Evolutionary conservation across 37 sponge, comb jelly and placozoan species (phyloP), one percentile per base, ranked within the genome.

Genomic region (Trichoplax adhaerens): DNA sequence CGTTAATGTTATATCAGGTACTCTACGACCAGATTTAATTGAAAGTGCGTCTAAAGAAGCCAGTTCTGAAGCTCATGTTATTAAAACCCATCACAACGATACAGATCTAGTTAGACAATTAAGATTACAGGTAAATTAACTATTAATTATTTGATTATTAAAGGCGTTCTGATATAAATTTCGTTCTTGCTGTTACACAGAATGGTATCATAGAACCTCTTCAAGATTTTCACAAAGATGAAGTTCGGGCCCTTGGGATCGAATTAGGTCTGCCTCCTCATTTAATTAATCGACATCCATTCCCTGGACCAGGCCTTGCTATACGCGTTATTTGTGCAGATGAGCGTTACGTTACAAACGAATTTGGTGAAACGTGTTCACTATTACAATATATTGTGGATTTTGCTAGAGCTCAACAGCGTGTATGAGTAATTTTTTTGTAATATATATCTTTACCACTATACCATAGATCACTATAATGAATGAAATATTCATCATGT

Each of bases 31-130:
- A 56, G 93, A 92, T 60, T 70, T 92, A 58, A 87, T 92, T 53
- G 93, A 92, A 74, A 83, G 85, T 77, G 93, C 88, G 48, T 92
- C 93, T 68, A 12, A 71, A 3, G 57, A 85, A 53, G 89, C 81
- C 69, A 82, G 83, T 62, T 53, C 74, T 56, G 82, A 79, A 12
- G 93, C 93, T 10, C 79, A 87, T 7, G 82, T 80, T 61, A 92
- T 92, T 55, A 92, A 92, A 81, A 92, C 93, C 49, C 93, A 92
- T 71, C 93, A 92, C 74, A 92, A 92, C 69, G 93, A 92, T 77
- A 87, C 88, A 3, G 58, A 75, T 50, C 79, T 92, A 48, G 88
- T 87, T 52, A 71, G 93, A 54, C 68, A 81, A 53, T 75, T 92
- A 59, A 58, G 93, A 3, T 58, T 76, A 7, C 53, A 68, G 79